phyloP scores from a whole-genome alignment of 2,797 vertebrate genomes.

The Cuniculus paca region DNA sequence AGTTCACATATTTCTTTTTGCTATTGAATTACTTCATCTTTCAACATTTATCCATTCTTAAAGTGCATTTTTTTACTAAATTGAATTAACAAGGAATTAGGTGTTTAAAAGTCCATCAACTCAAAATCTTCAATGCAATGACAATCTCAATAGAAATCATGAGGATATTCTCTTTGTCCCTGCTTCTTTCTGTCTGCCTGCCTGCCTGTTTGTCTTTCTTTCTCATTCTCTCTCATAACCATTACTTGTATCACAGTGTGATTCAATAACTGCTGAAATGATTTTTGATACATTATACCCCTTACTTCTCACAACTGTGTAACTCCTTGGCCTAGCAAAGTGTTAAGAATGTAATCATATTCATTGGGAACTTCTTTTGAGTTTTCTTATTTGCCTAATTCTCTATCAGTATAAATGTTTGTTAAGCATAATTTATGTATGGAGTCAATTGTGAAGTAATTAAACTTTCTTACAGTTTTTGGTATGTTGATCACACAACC shows the following conservation, averaged over 20 bases:
- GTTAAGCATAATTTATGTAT: not conserved
- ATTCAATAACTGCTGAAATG: not conserved
- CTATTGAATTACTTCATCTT: not conserved
- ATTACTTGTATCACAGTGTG: not conserved
- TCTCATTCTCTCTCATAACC: not conserved
- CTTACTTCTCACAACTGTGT: not conserved
- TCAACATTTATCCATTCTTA: not conserved
- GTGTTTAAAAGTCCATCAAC: not conserved
- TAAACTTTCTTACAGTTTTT: not conserved
- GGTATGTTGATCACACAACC: not conserved
- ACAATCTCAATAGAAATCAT: not conserved
- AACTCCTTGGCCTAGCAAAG: not conserved
- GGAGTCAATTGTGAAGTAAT: not conserved
- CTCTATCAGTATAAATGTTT: not conserved
- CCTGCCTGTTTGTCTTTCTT: not conserved
- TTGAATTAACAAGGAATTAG: conserved; percentile 14
- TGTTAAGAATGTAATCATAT: not conserved
- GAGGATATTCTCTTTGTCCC: not conserved
- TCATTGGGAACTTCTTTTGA: not conserved
- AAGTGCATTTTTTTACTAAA: not conserved
- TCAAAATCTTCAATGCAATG: conserved; percentile 8
- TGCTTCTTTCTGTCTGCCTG: not conserved
- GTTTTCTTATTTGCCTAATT: not conserved
- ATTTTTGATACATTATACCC: not conserved
- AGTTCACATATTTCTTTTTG: not conserved